Evolutionary conservation across 2,797 vertebrate genomes (phyloP).

Genomic region (Linurgus olivaceus): DNA sequence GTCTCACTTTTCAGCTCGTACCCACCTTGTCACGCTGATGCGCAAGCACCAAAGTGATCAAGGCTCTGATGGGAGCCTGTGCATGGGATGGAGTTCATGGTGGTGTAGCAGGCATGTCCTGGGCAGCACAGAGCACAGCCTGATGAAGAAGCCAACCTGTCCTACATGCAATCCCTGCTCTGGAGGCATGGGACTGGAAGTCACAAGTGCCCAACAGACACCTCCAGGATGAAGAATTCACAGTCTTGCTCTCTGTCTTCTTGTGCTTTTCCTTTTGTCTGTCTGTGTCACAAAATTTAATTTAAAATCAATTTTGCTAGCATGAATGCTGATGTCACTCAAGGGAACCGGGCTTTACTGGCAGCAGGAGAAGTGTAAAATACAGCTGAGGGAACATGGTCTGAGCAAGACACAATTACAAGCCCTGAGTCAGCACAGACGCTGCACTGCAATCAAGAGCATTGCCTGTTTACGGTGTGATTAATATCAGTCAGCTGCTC

Average conservation of each 20-base stretch:
- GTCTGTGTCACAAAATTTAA: not conserved
- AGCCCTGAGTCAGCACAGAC: constrained; percentile 31
- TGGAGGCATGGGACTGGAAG: not conserved
- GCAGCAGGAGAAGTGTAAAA: not conserved
- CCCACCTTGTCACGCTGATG: not conserved
- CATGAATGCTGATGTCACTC: not conserved
- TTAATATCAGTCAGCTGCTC: constrained; percentile 44
- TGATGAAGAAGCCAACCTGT: not conserved
- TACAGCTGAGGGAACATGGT: not conserved
- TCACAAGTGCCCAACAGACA: not conserved
- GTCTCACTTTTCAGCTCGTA: accelerated
- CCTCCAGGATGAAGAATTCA: not conserved
- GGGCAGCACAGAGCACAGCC: not conserved
- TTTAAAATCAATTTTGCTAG: not conserved
- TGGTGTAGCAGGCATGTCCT: not conserved
- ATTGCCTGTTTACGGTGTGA: not conserved
- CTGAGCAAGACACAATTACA: not conserved
- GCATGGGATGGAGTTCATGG: accelerated
- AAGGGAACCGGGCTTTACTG: not conserved
- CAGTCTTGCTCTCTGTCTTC: not conserved
- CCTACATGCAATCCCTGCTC: accelerated
- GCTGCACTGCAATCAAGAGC: not conserved
- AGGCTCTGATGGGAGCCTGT: not conserved
- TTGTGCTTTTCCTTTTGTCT: not conserved
- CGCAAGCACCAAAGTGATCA: not conserved